These are phyloP conservation scores for Mesembrinibis cayennensis DNA, from an alignment of 2,113 vertebrate species.

Conservation along the genomic window DNA sequence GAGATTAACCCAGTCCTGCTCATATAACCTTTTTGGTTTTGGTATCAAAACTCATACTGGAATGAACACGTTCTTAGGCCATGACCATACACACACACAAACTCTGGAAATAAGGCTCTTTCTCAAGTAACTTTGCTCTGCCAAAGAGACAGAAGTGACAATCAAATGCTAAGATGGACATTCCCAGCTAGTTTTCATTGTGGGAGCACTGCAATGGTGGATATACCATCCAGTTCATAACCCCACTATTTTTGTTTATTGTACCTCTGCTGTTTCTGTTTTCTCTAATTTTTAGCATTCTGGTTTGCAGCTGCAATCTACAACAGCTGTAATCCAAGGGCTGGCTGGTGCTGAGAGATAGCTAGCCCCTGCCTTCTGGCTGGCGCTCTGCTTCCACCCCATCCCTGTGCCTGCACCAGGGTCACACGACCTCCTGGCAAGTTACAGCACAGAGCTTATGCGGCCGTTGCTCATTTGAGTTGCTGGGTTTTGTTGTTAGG, in stretches of 20 bases:
- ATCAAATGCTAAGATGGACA: neutral
- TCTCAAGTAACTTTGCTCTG: neutral
- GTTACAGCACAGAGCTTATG: neutral
- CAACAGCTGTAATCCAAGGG: neutral
- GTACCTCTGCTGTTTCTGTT: neutral
- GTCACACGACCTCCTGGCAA: neutral
- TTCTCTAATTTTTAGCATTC: neutral
- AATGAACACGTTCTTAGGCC: neutral
- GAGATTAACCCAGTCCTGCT: neutral
- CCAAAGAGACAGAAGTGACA: neutral
- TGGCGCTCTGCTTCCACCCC: neutral
- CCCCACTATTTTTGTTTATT: neutral
- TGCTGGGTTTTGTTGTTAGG: neutral
- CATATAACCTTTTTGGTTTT: fast-evolving
- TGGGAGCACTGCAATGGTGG: neutral
- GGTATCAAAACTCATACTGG: neutral
- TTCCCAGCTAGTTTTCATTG: neutral
- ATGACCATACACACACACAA: fast-evolving
- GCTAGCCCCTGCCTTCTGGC: neutral
- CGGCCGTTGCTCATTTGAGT: neutral
- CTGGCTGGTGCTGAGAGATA: neutral
- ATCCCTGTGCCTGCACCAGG: neutral
- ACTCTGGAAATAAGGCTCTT: neutral
- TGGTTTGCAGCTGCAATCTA: neutral
- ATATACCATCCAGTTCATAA: neutral